Conservation (phyloP, 2,797 vertebrate species). For the Podarcis lilfordi region DNA sequence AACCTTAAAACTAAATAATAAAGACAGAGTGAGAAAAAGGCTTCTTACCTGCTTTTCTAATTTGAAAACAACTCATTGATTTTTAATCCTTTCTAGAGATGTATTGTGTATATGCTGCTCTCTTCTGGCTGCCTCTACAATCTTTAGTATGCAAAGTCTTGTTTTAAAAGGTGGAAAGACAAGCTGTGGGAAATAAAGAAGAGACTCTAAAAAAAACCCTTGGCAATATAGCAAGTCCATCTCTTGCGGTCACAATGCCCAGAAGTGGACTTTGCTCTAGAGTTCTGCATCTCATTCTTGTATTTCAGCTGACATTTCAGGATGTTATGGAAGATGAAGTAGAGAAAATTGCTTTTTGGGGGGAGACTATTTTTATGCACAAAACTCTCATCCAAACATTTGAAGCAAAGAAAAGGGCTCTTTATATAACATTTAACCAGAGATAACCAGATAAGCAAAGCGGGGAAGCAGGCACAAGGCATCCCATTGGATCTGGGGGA, state of each 20-base stretch:
- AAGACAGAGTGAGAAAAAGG: slow-evolving; percentile 7
- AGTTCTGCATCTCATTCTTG: neutral
- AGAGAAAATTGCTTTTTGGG: neutral
- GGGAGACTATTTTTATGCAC: neutral
- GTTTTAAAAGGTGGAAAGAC: slow-evolving; percentile 60
- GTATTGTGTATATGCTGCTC: slow-evolving; percentile 77
- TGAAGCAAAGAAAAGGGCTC: neutral
- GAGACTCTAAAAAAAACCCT: slow-evolving; percentile 21
- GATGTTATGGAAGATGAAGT: neutral
- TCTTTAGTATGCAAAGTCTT: slow-evolving; percentile 72
- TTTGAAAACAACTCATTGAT: slow-evolving; percentile 55
- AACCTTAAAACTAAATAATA: slow-evolving; percentile 31
- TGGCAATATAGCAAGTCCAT: neutral
- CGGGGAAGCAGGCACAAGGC: neutral
- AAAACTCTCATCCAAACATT: neutral
- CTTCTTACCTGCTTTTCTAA: slow-evolving; percentile 11
- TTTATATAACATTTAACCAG: neutral
- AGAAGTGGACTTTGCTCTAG: slow-evolving; percentile 18
- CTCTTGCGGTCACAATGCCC: neutral
- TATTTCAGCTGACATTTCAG: neutral
- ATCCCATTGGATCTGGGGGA: neutral
- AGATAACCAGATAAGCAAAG: neutral
- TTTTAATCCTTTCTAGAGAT: slow-evolving; percentile 58
- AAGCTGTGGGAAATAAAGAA: slow-evolving; percentile 43
- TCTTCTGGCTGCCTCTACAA: slow-evolving; percentile 76